A percentile compares a stretch with the other conserved stretches of the same genome.
These are phyloP conservation scores for Balanococcus diminutus DNA, from an alignment of 2,888 invertebrate species.

Conservation along the genomic window DNA sequence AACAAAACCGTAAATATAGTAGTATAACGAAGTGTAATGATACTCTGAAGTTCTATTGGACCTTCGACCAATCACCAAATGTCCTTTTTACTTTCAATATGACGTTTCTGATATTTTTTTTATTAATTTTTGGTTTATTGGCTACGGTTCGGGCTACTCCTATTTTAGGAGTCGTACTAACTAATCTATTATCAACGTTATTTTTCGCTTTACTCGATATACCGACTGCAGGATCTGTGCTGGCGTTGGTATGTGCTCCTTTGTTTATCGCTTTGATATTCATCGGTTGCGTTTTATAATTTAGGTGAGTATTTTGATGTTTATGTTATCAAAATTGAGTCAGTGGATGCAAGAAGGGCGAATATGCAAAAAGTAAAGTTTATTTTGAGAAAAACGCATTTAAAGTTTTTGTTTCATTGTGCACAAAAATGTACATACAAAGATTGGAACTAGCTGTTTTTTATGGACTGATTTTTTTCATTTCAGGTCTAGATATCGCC, in stretches of 20 bases:
- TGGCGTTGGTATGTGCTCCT: neutral
- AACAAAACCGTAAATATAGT: neutral
- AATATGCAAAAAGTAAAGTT: too few species aligned
- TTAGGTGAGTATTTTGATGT: neutral
- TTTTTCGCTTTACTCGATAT: neutral
- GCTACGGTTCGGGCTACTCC: neutral
- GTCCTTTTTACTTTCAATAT: neutral
- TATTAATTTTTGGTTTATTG: neutral
- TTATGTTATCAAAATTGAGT: too few species aligned
- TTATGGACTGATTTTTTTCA: too few species aligned
- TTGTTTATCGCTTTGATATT: neutral
- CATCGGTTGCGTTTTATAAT: neutral
- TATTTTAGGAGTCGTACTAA: neutral
- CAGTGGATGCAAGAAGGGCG: too few species aligned
- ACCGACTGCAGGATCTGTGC: neutral
- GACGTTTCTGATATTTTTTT: neutral
- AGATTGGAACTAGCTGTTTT: too few species aligned
- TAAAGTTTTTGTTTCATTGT: too few species aligned
- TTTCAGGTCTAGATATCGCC: too few species aligned
- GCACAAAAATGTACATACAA: too few species aligned
- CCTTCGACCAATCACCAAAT: neutral
- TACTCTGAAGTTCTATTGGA: neutral
- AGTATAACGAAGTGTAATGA: neutral
- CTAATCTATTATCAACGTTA: neutral
- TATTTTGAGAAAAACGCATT: too few species aligned